Evolutionary conservation across 2,888 invertebrate species (phyloP), one percentile per base, ranked within the genome.

Genomic region (Tiliacea citrago): DNA sequence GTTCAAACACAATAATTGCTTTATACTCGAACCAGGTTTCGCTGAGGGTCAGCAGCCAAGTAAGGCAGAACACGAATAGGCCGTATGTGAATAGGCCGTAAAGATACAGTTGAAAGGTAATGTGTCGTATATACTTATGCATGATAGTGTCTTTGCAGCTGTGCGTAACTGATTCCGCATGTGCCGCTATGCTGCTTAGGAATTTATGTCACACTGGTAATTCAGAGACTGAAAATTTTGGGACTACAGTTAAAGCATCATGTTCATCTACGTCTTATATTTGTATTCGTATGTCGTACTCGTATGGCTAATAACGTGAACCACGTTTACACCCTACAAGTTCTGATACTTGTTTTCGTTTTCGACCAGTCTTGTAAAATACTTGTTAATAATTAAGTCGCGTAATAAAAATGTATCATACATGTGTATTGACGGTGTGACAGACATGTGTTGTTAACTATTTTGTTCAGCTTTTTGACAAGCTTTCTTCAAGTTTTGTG

Each of bases 131-230:
- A 47, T 53, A 62, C 42, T n/a, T 57, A 47, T 39, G 24, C 45
- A 60, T 39, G 29, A 29, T 29, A 2, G 18, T 39, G 35, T 45
- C 47, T n/a, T 12, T 9, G 60, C 63, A 60, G 63, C 72, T 79
- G 53, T 21, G 53, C 58, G 63, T 65, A 69, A 77, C 68, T 53
- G 77, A 75, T 77, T 10, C 45, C 12, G 29, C 13, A 29, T 60
- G 51, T 60, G 45, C 51, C 39, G 51, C 51, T 77, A 60, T 47
- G 18, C 21, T 29, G 7, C 45, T 58, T 57, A 13, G 16, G 24
- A 58, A 68, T 51, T 53, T 39, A 51, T 67, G 45, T 51, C 45
- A 39, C 58, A n/a, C 24, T 58, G 49, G 7, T 49, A 12, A 24
- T 51, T 62, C n/a, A 57, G 21, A 8, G 18, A 35, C 35, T 29